Evolutionary conservation across 2,888 invertebrate genomes (phyloP).

Genomic region (Mystacides longicornis): DNA sequence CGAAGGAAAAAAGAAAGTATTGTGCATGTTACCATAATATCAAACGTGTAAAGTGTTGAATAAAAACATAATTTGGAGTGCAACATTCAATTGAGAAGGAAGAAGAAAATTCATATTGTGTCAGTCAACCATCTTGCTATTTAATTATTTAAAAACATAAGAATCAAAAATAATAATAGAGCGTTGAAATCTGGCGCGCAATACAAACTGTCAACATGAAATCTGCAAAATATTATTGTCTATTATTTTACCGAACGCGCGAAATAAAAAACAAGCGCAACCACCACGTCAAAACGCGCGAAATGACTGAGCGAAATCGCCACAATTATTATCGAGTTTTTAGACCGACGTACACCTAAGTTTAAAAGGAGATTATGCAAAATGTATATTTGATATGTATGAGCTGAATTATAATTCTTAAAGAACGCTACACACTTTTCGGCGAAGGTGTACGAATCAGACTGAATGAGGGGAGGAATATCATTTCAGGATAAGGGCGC

Average conservation of each 20-base stretch:
- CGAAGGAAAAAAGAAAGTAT: background rate
- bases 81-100: constrained; percentile 11
- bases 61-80: constrained; percentile 10
- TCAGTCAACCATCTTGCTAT: constrained; percentile 22
- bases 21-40: constrained; percentile 24
- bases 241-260: too few species aligned
- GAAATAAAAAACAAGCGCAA: too few species aligned
- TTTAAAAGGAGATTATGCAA: background rate
- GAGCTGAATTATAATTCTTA: background rate
- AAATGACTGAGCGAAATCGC: constrained; percentile 11
- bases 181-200: background rate
- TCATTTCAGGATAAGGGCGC: background rate
- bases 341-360: background rate
- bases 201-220: background rate
- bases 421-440: background rate
- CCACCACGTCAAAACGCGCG: constrained; percentile 13
- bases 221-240: too few species aligned
- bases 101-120: background rate
- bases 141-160: background rate
- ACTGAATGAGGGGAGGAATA: constrained; percentile 3
- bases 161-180: background rate
- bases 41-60: constrained; percentile 9
- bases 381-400: background rate
- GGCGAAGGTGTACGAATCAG: background rate
- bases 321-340: too few species aligned